Conservation (phyloP, 2,113 vertebrate genomes). For the Thunnus maccoyii region DNA sequence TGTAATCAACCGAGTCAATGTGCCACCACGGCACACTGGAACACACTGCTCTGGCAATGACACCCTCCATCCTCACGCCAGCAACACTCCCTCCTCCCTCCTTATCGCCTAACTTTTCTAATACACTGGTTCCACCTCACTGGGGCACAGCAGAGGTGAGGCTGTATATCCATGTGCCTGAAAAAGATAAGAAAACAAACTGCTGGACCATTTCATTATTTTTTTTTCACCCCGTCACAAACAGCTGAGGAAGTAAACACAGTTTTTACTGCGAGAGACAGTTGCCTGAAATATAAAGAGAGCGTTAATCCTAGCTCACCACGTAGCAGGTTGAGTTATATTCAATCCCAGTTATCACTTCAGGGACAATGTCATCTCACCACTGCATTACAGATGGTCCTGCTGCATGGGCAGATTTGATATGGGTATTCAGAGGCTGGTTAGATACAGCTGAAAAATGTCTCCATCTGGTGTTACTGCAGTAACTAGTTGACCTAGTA, state of each 20-base stretch:
- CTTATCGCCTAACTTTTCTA: conserved; percentile 55
- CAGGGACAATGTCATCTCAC: conserved; percentile 61
- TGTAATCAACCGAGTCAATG: conserved; percentile 65
- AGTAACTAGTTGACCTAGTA: conserved; percentile 26
- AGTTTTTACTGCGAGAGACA: conserved; percentile 8
- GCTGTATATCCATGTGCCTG: conserved; percentile 46
- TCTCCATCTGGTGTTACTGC: conserved; percentile 79
- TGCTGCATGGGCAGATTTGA: conserved; percentile 62
- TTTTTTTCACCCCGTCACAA: conserved; percentile 10
- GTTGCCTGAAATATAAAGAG: conserved; percentile 49
- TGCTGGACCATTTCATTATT: conserved; percentile 45
- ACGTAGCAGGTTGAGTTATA: conserved; percentile 46
- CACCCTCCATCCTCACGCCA: conserved; percentile 32
- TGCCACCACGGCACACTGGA: conserved; percentile 47
- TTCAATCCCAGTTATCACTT: conserved; percentile 66
- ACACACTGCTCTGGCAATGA: conserved; percentile 43
- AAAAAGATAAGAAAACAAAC: conserved; percentile 70
- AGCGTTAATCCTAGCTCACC: conserved; percentile 52
- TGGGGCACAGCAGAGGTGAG: conserved; percentile 37
- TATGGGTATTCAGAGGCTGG: conserved; percentile 56
- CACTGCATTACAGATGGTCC: conserved; percentile 62
- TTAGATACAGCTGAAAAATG: conserved; percentile 66
- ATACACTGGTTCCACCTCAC: conserved; percentile 53
- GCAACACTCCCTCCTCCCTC: conserved; percentile 10
- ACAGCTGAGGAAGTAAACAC: conserved; percentile 25